A percentile compares a stretch with the other conserved stretches of the same genome.
phyloP scores from a whole-genome alignment of 2,888 invertebrate genomes.

The Yponomeuta sedellus region DNA sequence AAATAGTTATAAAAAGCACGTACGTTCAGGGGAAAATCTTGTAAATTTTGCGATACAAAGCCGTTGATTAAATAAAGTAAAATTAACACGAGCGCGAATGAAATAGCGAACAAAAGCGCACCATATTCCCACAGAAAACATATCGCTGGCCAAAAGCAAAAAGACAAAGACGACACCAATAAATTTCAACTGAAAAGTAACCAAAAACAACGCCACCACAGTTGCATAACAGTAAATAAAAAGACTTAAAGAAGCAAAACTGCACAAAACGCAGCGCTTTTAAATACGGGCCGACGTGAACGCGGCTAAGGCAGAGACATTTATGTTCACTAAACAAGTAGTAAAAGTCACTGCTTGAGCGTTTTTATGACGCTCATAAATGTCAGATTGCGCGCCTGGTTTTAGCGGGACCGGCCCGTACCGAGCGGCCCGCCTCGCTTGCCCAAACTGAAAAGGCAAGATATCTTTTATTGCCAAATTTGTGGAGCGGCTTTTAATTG shows the following conservation, averaged over 20 bases:
- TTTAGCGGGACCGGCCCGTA: slow-evolving; percentile 52
- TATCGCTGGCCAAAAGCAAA: slow-evolving; percentile 59
- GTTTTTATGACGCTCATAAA: slow-evolving; percentile 78
- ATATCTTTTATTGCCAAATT: slow-evolving; percentile 13
- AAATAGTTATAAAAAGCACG: neutral
- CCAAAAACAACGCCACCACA: slow-evolving; percentile 65
- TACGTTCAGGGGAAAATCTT: neutral
- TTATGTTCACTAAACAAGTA: slow-evolving; percentile 79
- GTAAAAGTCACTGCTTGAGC: slow-evolving; percentile 78
- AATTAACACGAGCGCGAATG: slow-evolving; percentile 2
- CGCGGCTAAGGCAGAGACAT: slow-evolving; percentile 76
- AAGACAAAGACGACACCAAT: slow-evolving; percentile 64
- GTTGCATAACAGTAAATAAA: slow-evolving; percentile 70
- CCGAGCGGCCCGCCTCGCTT: slow-evolving; percentile 17
- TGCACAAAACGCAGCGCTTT: slow-evolving; percentile 73
- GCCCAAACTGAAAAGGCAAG: slow-evolving; percentile 9
- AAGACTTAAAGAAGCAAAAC: slow-evolving; percentile 68
- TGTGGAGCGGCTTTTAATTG: slow-evolving; percentile 1
- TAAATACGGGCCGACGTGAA: slow-evolving; percentile 74
- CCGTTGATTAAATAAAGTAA: neutral
- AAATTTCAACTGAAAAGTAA: slow-evolving; percentile 72
- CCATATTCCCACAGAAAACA: slow-evolving; percentile 24
- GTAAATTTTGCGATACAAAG: slow-evolving; percentile 3
- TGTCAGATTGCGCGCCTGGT: slow-evolving; percentile 75
- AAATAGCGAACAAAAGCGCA: slow-evolving; percentile 44